Base-by-base conservation (phyloP, 2,113 vertebrate genomes). In the Antigone vipio region DNA sequence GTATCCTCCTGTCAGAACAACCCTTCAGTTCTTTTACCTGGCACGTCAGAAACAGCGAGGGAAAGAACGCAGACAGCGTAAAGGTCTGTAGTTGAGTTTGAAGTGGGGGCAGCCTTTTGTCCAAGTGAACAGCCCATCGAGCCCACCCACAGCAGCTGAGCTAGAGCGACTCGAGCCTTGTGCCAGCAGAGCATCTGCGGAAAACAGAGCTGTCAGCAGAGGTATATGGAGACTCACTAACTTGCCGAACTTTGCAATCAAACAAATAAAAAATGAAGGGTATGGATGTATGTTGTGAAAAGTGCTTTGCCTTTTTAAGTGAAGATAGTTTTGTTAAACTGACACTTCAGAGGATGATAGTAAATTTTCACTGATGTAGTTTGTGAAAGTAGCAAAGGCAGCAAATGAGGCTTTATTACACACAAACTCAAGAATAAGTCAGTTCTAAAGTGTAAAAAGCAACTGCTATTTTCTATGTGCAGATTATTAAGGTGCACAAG, bases 71-170 rank as follows among this genome's bases (percentile, higher is more conserved):
- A 78, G 53, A 38, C 35, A 26, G 6, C 3, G 2, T 18, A 23
- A 80, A 49, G 8, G 8, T 72, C 22, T 78, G 21, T 14, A 71
- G 26, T 5, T 62, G 34, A 56, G 8, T 73, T 59, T 80, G 67
- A 69, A 22, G 3, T 35, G 12, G n/a, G 56, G 40, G 35, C 45
- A 84, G 40, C 4, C 18, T 14, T 38, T 88, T 82, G 22, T 22
- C n/a, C 13, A 15, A 19, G 10, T 11, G 23, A 71, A 45, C 1
- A 44, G 5, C 29, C n/a, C 3, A 1, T 21, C 1, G 7, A 64
- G 34, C 4, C 47, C 9, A 75, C 22, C 18, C 4, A 2, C 35
- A 58, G 50, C 30, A 44, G 42, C 42, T 89, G 32, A 80, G 27
- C 11, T 49, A 44, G 23, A 68, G 18, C 11, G 68, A 8, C 5